Evolutionary conservation across 2,113 vertebrate genomes (phyloP).

Genomic region (Oryzias celebensis): DNA sequence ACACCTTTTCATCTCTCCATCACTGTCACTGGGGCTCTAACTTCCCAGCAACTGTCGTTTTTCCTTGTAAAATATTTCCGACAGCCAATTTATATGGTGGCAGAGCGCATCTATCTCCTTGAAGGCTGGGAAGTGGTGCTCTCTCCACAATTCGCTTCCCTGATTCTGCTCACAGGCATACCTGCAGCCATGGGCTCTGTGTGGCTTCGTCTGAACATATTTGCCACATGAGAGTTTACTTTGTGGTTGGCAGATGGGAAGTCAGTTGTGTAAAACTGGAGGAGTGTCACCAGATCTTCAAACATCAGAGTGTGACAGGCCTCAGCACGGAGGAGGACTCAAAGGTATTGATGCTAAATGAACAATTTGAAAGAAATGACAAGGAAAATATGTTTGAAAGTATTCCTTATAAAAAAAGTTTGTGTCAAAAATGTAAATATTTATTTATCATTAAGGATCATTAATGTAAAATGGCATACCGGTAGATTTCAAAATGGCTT

Average conservation of each 20-base stretch:
- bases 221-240: conserved; percentile 16
- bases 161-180: conserved; percentile 14
- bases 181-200: conserved; percentile 33
- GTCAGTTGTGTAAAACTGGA: conserved; percentile 8
- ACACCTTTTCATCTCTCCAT: conserved; percentile 43
- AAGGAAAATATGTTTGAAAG: too few species aligned
- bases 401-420: too few species aligned
- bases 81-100: conserved; percentile 71
- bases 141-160: conserved; percentile 12
- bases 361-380: neutral
- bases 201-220: conserved; percentile 8
- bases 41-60: conserved; percentile 42
- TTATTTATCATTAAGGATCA: too few species aligned
- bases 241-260: conserved; percentile 25
- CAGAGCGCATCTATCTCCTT: conserved; percentile 67
- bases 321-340: neutral
- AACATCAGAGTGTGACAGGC: conserved; percentile 8
- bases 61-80: conserved; percentile 54
- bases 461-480: too few species aligned
- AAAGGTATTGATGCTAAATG: neutral
- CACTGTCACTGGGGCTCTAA: conserved; percentile 50
- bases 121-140: conserved; percentile 23
- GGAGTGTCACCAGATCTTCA: neutral
- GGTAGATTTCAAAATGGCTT: too few species aligned
- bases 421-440: too few species aligned